Percentiles rank a stretch among this genome's conserved stretches.
These are phyloP conservation scores for Gallirallus australis DNA, from an alignment of 2,797 vertebrate genomes.

Conservation along the genomic window DNA sequence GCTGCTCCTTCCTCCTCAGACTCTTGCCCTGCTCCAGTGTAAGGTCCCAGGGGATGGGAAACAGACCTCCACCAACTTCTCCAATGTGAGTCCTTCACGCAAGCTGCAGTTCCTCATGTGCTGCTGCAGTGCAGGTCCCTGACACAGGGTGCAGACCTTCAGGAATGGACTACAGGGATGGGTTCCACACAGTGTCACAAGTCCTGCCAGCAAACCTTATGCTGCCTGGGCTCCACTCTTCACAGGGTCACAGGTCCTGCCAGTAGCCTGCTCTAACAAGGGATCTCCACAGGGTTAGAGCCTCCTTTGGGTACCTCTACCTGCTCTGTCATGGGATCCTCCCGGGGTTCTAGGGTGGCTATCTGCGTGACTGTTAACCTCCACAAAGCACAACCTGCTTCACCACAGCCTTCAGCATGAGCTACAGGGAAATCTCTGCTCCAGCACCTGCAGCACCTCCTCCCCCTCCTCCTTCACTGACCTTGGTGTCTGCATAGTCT, in stretches of 20 bases:
- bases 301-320: not conserved
- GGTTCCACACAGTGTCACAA: too few relatives aligned
- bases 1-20: not conserved
- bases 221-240: too few relatives aligned
- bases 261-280: not conserved
- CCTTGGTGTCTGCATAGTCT: not conserved
- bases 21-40: not conserved
- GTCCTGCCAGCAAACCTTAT: too few relatives aligned
- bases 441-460: fast-evolving
- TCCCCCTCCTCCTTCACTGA: not conserved
- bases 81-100: too few relatives aligned
- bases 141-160: too few relatives aligned
- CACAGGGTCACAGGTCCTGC: not conserved
- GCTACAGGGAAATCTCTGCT: not conserved
- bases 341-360: too few relatives aligned
- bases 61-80: not conserved
- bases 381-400: not conserved
- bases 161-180: too few relatives aligned
- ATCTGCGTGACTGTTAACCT: too few relatives aligned
- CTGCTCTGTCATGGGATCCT: not conserved
- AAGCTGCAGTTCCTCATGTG: too few relatives aligned
- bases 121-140: too few relatives aligned
- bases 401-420: fast-evolving
- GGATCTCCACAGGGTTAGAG: not conserved
- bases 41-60: fast-evolving